Percentiles rank a stretch among this genome's conserved stretches.
Conservation (phyloP, 2,888 invertebrate species). For the Piscicola geometra region DNA sequence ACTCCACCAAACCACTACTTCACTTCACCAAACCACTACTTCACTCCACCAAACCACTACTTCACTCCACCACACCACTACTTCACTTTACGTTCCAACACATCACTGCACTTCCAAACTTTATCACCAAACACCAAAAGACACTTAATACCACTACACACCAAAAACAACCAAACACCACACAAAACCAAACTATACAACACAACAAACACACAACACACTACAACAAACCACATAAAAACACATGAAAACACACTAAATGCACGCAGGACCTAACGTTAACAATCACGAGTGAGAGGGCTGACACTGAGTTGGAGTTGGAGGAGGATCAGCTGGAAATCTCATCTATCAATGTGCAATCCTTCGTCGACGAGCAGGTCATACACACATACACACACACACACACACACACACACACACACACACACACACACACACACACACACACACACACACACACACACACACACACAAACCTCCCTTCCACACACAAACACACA, state of each 20-base stretch:
- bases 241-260: background rate
- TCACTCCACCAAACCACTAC: too few species aligned
- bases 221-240: background rate
- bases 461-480: background rate
- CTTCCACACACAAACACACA: too few species aligned
- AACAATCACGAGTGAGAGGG: conserved; percentile 46
- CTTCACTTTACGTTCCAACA: too few species aligned
- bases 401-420: background rate
- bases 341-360: conserved; percentile 46
- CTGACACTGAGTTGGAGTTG: conserved; percentile 44
- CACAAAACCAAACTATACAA: background rate
- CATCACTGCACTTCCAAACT: background rate
- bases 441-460: background rate
- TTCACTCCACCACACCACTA: too few species aligned
- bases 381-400: background rate
- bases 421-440: background rate
- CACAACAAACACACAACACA: background rate
- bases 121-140: conserved; percentile 1
- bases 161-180: background rate
- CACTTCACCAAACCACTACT: too few species aligned
- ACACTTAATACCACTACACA: background rate
- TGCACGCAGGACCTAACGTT: conserved; percentile 44
- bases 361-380: conserved; percentile 45
- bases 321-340: conserved; percentile 45
- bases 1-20: too few species aligned